Evolutionary conservation across 2,888 invertebrate species (phyloP).

Genomic region (Drosophila hawaiiensis): DNA sequence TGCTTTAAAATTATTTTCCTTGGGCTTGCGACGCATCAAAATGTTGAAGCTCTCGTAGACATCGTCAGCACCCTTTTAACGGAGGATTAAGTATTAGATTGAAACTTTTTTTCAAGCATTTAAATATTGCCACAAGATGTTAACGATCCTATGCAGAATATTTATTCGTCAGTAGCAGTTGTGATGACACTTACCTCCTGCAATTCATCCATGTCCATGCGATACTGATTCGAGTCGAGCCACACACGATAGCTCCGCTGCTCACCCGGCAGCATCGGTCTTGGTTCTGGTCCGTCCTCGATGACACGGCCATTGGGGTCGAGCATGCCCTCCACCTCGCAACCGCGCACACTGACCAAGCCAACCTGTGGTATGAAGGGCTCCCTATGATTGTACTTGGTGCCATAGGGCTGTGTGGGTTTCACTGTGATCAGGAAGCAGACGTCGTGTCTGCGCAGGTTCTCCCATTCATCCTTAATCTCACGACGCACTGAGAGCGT

Average conservation of each 20-base stretch:
- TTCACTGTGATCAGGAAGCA: constrained; percentile 97
- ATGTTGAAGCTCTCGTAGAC: constrained; percentile 98
- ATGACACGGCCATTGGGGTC: constrained; percentile 97
- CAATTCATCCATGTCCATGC: constrained; percentile 94
- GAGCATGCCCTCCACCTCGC: constrained; percentile 99
- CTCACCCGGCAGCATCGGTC: constrained; percentile 94
- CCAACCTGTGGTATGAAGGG: constrained; percentile 97
- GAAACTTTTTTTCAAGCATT: neutral
- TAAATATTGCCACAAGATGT: neutral
- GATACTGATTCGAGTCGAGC: constrained; percentile 98
- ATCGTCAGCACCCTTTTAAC: constrained; percentile 87
- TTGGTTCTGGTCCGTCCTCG: constrained; percentile 97
- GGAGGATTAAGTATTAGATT: neutral
- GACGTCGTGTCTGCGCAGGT: constrained; percentile 97
- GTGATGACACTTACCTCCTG: constrained; percentile 87
- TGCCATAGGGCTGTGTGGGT: constrained; percentile 93
- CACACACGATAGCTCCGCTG: constrained; percentile 96
- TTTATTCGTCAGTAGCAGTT: neutral
- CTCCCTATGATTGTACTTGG: constrained; percentile 92
- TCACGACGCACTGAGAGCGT: constrained; percentile 95
- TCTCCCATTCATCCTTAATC: constrained; percentile 98
- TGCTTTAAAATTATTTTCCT: constrained; percentile 99
- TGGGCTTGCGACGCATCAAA: constrained; percentile 98
- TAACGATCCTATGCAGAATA: neutral
- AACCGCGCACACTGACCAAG: constrained; percentile 96